Percentiles rank a stretch among this genome's conserved stretches.
These are phyloP conservation scores for Heliocidaris erythrogramma DNA, from an alignment of 35 echinoderm and acorn worm species.

Conservation along the genomic window DNA sequence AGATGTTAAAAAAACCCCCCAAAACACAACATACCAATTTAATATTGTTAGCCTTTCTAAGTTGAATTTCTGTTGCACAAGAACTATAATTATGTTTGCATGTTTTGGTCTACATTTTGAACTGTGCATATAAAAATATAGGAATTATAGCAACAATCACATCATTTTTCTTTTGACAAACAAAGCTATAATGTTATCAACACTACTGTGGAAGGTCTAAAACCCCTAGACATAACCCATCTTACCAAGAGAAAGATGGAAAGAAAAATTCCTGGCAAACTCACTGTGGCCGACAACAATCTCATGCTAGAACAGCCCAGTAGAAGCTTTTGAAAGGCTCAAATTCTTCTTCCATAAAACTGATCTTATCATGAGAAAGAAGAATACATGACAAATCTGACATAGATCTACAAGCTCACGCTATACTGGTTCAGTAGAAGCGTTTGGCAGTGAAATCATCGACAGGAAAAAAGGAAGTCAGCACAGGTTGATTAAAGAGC, in stretches of 20 bases:
- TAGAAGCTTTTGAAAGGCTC: background rate
- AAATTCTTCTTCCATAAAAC: background rate
- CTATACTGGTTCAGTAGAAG: background rate
- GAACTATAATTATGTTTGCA: background rate
- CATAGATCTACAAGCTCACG: background rate
- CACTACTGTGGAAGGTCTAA: background rate
- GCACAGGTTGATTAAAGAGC: constrained; percentile 60
- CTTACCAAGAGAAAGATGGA: too few species aligned
- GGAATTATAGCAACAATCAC: background rate
- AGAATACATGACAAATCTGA: background rate
- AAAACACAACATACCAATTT: background rate
- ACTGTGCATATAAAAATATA: background rate
- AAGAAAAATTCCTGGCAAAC: background rate
- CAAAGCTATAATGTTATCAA: background rate
- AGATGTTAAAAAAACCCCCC: background rate
- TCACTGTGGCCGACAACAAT: background rate
- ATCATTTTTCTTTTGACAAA: background rate
- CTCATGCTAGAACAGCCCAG: too few species aligned
- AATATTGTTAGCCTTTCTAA: background rate
- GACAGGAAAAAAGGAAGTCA: constrained; percentile 74
- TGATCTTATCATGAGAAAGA: background rate
- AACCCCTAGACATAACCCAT: background rate
- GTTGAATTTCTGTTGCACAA: background rate
- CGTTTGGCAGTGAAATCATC: constrained; percentile 48
- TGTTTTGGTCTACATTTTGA: background rate